Base-by-base conservation (phyloP, 2,113 vertebrate genomes). In the Shinisaurus crocodilurus region DNA sequence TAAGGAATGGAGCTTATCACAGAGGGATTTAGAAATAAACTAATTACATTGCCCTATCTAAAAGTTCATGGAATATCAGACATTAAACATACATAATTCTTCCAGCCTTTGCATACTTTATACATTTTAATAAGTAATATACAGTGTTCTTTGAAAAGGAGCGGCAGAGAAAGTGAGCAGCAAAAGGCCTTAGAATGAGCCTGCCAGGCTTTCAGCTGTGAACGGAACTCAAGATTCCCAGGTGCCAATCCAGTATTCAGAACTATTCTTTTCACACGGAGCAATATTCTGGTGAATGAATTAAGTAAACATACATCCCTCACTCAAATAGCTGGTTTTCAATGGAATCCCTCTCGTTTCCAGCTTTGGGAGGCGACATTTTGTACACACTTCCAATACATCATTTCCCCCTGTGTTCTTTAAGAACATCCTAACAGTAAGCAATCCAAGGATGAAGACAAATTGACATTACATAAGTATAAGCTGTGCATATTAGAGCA, bases 201-300 rank as follows among this genome's bases (percentile, higher is more conserved):
- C 67, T 90, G 29, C 34, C n/a, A 32, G 34, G 63, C 54, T 43
- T n/a, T 67, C 54, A 91, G 65, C 79, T 65, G 43, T 32, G 20
- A 89, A 89, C 15, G 80, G 43, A 88, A 77, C 27, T 84, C 60
- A 69, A 74, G n/a, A 54, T 34, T 79, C 50, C 27, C 86, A 70
- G 82, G 63, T 85, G 23, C 50, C 40, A 83, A 27, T 76, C 60
- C 25, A 60, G 50, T 60, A 69, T 34, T 85, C 63, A 80, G 60
- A n/a, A 60, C 37, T 32, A 69, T 87, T 89, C 72, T 82, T 83
- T 34, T 77, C 70, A 75, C 89, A 54, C 29, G 43, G 3, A 84
- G 84, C 15, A 32, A 65, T 77, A 91, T 74, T 89, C 70, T 79
- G 87, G 37, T 70, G 87, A 91, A 90, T 90, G 86, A 72, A 90